Conservation (phyloP, 2,888 invertebrate species). For the Eupsilia transversa region DNA sequence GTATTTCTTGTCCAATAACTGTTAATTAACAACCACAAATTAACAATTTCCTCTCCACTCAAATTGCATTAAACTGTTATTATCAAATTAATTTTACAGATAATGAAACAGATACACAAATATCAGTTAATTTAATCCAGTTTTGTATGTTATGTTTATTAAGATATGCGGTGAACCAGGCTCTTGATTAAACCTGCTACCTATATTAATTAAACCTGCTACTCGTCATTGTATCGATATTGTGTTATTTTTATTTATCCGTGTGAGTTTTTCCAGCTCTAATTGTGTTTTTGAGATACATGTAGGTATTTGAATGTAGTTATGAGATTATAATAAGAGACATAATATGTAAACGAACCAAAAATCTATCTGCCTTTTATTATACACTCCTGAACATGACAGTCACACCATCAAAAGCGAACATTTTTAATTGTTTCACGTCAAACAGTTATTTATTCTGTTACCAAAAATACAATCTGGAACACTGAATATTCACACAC, state of each 20-base stretch:
- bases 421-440: slow-evolving; percentile 13
- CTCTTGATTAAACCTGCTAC: slow-evolving; percentile 27
- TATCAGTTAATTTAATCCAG: slow-evolving; percentile 14
- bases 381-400: background rate
- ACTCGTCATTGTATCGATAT: background rate
- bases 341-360: background rate
- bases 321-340: background rate
- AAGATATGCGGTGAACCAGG: slow-evolving; percentile 19
- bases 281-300: background rate
- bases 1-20: background rate
- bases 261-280: background rate
- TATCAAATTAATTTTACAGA: too few relatives aligned
- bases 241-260: background rate
- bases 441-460: slow-evolving; percentile 23
- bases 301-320: background rate
- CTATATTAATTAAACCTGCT: slow-evolving; percentile 12
- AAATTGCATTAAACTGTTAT: slow-evolving; percentile 4
- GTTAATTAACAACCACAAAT: background rate
- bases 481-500: slow-evolving; percentile 19
- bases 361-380: background rate
- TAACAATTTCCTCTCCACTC: background rate
- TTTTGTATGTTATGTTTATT: slow-evolving; percentile 2
- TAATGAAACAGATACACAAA: background rate
- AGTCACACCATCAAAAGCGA: background rate
- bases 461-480: slow-evolving; percentile 21